A percentile compares a stretch with the other conserved stretches of the same genome.
phyloP scores from a whole-genome alignment of 2,113 vertebrate species.

The Phaethon lepturus region DNA sequence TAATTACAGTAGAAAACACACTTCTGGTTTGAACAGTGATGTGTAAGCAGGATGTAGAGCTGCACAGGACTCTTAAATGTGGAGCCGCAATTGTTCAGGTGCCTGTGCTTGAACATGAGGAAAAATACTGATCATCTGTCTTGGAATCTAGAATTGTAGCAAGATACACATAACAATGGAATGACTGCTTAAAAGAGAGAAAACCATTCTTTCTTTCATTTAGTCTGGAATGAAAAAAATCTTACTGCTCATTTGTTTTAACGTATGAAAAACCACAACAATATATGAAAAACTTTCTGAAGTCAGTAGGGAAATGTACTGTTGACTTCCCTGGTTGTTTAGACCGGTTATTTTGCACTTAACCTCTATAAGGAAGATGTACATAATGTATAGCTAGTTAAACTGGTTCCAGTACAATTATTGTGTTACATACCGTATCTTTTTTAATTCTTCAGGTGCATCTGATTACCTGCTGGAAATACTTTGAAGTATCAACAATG shows the following conservation, averaged over 20 bases:
- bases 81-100: background rate
- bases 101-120: background rate
- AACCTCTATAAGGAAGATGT: background rate
- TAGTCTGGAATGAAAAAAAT: background rate
- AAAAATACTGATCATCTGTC: background rate
- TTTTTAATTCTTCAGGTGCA: conserved; percentile 51
- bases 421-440: background rate
- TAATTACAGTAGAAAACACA: background rate
- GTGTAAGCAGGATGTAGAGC: background rate
- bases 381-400: background rate
- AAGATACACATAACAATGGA: background rate
- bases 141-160: background rate
- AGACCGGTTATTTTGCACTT: background rate
- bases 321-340: background rate
- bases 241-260: background rate
- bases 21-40: background rate
- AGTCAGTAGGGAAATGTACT: background rate
- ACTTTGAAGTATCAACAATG: conserved; percentile 40
- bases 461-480: background rate
- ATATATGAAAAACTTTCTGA: background rate
- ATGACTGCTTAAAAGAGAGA: background rate
- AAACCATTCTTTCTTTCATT: background rate
- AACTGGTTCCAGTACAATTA: background rate
- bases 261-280: background rate
- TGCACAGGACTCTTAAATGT: background rate